Evolutionary conservation across 1,140 invertebrate species (phyloP).

Genomic region (Diabrotica undecimpunctata): DNA sequence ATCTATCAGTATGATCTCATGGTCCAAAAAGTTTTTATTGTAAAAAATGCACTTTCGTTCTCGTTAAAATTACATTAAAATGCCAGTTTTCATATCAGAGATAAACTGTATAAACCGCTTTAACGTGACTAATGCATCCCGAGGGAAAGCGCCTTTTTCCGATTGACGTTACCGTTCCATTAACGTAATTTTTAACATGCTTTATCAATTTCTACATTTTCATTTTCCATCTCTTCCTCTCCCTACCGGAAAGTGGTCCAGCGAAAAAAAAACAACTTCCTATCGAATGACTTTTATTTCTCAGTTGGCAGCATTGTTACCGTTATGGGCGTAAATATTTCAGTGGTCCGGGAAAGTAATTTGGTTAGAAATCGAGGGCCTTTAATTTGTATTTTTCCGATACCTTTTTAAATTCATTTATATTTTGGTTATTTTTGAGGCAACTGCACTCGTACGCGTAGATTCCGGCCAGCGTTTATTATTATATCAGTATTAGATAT

Average conservation of each 20-base stretch:
- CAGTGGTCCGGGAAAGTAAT: too few species aligned
- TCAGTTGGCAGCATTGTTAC: not conserved
- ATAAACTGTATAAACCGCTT: slow-evolving; percentile 22
- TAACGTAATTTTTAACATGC: slow-evolving; percentile 39
- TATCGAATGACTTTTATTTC: not conserved
- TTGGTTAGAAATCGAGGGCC: too few species aligned
- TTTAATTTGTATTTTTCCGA: too few species aligned
- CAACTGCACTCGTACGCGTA: too few species aligned
- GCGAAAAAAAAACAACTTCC: not conserved
- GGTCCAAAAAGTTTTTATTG: slow-evolving; percentile 13
- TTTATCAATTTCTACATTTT: slow-evolving; percentile 39
- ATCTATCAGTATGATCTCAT: slow-evolving; percentile 5
- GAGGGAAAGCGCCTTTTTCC: slow-evolving; percentile 30
- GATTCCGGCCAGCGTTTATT: too few species aligned
- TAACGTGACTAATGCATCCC: slow-evolving; percentile 37
- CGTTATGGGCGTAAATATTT: too few species aligned
- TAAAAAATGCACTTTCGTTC: slow-evolving; percentile 34
- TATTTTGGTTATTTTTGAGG: too few species aligned
- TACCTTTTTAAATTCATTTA: too few species aligned
- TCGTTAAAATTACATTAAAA: slow-evolving; percentile 45
- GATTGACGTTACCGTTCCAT: slow-evolving; percentile 33
- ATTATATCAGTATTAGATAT: too few species aligned
- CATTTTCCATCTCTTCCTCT: slow-evolving; percentile 37
- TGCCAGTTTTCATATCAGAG: slow-evolving; percentile 35
- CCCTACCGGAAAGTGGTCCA: slow-evolving; percentile 23